Percentiles rank a stretch among this genome's conserved stretches.
phyloP scores from a whole-genome alignment of 23 tunicate species.

The Trididemnum nubilum region DNA sequence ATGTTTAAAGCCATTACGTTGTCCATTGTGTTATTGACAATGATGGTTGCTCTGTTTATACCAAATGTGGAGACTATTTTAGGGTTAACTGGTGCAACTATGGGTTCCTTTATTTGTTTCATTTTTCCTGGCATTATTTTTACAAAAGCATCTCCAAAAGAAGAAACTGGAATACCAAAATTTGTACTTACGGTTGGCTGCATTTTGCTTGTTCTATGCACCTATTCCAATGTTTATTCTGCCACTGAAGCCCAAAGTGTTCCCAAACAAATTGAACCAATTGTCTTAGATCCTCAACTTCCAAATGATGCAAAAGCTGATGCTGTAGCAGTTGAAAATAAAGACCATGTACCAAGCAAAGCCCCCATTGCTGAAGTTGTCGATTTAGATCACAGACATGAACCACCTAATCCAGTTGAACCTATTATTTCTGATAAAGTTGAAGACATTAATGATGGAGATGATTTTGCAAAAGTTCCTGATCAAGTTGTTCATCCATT shows the following conservation, averaged over 20 bases:
- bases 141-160: conserved; percentile 68
- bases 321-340: neutral
- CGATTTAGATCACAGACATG: conserved; percentile 79
- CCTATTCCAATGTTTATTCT: conserved; percentile 70
- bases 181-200: conserved; percentile 90
- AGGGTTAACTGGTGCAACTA: conserved; percentile 94
- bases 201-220: conserved; percentile 75
- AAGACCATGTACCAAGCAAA: conserved; percentile 17
- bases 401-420: conserved; percentile 81
- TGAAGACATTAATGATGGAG: conserved; percentile 10
- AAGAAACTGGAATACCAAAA: conserved; percentile 44
- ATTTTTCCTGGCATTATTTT: conserved; percentile 87
- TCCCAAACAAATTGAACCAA: conserved; percentile 6
- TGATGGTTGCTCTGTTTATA: conserved; percentile 85
- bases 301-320: neutral
- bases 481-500: neutral
- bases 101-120: conserved; percentile 97
- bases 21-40: conserved; percentile 77
- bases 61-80: conserved; percentile 95
- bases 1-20: conserved; percentile 86
- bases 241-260: neutral
- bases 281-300: neutral
- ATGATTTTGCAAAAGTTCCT: neutral
- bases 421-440: neutral
- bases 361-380: conserved; percentile 64